Evolutionary conservation across 2,797 vertebrate species (phyloP), one percentile per base, ranked within the genome.

Genomic region (Hapalemur alaotrensis): DNA sequence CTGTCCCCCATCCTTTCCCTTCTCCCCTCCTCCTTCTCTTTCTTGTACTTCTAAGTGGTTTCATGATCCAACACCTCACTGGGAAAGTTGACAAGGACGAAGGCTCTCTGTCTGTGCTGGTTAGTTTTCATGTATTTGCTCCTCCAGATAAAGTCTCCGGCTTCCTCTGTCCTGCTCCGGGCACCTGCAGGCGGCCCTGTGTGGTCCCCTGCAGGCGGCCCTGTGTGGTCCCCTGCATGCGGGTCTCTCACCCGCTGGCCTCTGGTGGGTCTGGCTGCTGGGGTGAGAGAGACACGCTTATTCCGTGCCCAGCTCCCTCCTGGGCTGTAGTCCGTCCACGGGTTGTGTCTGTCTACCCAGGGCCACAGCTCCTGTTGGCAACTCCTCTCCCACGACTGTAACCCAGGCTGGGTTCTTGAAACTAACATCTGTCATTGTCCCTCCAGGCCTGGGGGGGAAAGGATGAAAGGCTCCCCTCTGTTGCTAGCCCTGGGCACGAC

Each of bases 21-120:
- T 91, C 93, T 97, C 96, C 3, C 63, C 17, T 92, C 43, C 52
- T 13, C 38, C 70, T 88, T 63, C 9, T 73, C 61, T 46, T 63
- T 86, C 73, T 61, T 70, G 11, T 4, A 48, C 88, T 85, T 79
- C 63, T 43, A 6, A 52, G 65, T 61, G n/a, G 48, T 28, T 78
- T 93, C 30, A 65, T 73, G 63, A 59, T 32, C 72, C 10, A 43
- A 23, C 46, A 28, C 41, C 57, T 86, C 14, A 35, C 0, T 1
- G 65, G 32, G 82, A 72, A 94, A 97, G 93, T 59, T 0, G 0
- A 84, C 1, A 2, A 67, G 69, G 80, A 28, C 50, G 65, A 76
- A 80, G 13, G 5, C 2, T 8, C 12, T 30, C 30, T n/a, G 8
- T 86, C 7, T 25, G 43, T 32, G 67, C 18, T 41, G 23, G 23